Evolutionary conservation across 2,888 invertebrate genomes (phyloP), one percentile per base, ranked within the genome.

Genomic region (Lucinisca nassula): DNA sequence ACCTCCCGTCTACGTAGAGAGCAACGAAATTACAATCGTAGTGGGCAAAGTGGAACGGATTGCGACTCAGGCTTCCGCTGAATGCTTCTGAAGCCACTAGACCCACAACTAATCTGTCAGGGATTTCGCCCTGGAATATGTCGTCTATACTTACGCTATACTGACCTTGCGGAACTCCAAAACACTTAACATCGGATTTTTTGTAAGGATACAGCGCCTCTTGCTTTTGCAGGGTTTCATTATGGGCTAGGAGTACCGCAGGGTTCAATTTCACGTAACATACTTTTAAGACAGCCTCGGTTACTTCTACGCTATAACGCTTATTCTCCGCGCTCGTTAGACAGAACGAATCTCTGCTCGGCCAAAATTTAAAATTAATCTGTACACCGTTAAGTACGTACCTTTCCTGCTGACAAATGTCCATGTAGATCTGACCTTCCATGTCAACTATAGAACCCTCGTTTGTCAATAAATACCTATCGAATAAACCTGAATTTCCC

Each of bases 221-320:
- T 45, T 45, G 45, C 17, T 45, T 45, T 17, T 45, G 45, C 10
- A 45, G 45, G 10, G 45, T 45, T 45, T 45, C 45, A 17, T 45
- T 45, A 45, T 45, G 45, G 17, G 45, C 45, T 45, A 45, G 45
- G 45, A 45, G 45, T 45, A 45, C 45, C 45, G 49, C 67, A 10
- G 82, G 80, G 27, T 82, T 82, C 10, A 85, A 38, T 80, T 83
- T 88, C 12, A 84, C 78, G 40, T 40, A n/a, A 21, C 77, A 55
- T 51, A 85, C 85, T n/a, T 84, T 78, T 55, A 88, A 73, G 17
- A 79, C 74, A n/a, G 82, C 78, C 30, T 88, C 88, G 17, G 55
- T 79, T 24, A 86, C 61, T 1, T 17, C 21, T 6, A 88, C 58
- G 17, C 58, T 61, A 55, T 84, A 88, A 17, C 38, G 27, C 30